These are phyloP conservation scores for Prorops nasuta DNA, from an alignment of 1,140 invertebrate genomes.

Conservation along the genomic window DNA sequence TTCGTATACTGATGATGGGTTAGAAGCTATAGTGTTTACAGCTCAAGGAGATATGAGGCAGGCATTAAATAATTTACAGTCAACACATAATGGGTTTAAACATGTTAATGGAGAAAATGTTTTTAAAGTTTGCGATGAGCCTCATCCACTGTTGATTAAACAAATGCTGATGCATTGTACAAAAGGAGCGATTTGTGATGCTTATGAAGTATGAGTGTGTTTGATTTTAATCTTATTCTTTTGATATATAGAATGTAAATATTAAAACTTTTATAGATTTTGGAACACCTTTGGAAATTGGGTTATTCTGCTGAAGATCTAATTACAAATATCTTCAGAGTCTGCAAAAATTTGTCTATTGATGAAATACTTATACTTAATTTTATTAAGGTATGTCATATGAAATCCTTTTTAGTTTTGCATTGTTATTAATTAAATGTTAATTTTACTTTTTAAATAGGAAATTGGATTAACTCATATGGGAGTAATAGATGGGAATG, in stretches of 20 bases:
- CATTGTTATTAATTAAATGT: slow-evolving; percentile 7
- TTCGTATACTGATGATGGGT: slow-evolving; percentile 87
- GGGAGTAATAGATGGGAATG: slow-evolving; percentile 85
- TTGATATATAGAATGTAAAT: background rate
- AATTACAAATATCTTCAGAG: slow-evolving; percentile 90
- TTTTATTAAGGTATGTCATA: slow-evolving; percentile 73
- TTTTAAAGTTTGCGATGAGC: slow-evolving; percentile 99
- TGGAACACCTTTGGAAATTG: slow-evolving; percentile 85
- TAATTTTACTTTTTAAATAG: slow-evolving; percentile 51
- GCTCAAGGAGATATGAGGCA: slow-evolving; percentile 98
- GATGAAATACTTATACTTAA: slow-evolving; percentile 81
- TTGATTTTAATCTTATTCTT: background rate
- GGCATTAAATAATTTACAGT: slow-evolving; percentile 97
- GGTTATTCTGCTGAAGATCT: slow-evolving; percentile 97
- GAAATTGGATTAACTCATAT: slow-evolving; percentile 93
- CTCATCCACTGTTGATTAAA: slow-evolving; percentile 91
- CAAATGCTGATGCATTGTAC: slow-evolving; percentile 88
- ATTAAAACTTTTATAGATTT: slow-evolving; percentile 59
- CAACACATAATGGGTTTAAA: slow-evolving; percentile 92
- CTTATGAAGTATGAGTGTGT: slow-evolving; percentile 68
- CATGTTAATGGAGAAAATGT: slow-evolving; percentile 93
- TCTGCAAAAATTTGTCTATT: slow-evolving; percentile 83
- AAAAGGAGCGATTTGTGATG: slow-evolving; percentile 79
- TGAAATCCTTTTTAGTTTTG: slow-evolving; percentile 12
- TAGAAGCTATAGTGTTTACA: slow-evolving; percentile 96